Evolutionary conservation across 2,113 vertebrate genomes (phyloP).

Genomic region (Cromileptes altivelis): DNA sequence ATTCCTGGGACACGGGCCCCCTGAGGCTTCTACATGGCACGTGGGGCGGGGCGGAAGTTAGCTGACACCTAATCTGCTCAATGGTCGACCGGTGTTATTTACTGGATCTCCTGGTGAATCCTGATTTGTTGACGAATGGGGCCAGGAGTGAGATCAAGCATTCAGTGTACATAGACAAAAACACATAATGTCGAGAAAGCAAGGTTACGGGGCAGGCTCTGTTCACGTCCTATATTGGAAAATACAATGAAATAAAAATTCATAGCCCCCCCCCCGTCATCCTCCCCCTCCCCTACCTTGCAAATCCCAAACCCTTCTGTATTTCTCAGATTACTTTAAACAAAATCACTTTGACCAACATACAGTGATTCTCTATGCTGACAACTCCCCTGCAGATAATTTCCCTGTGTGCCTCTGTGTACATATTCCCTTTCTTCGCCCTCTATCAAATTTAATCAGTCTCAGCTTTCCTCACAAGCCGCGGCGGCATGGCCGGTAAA

Average conservation of each 20-base stretch:
- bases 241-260: slow-evolving; percentile 65
- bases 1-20: slow-evolving; percentile 81
- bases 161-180: slow-evolving; percentile 70
- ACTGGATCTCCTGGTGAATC: slow-evolving; percentile 76
- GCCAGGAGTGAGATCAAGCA: slow-evolving; percentile 56
- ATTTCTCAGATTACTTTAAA: slow-evolving; percentile 78
- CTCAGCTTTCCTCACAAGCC: slow-evolving; percentile 66
- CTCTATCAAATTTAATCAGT: slow-evolving; percentile 85
- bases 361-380: slow-evolving; percentile 75
- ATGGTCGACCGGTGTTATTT: slow-evolving; percentile 78
- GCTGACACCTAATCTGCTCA: slow-evolving; percentile 85
- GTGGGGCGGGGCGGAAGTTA: slow-evolving; percentile 80
- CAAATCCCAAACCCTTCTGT: slow-evolving; percentile 52
- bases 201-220: slow-evolving; percentile 43
- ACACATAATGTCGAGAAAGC: slow-evolving; percentile 67
- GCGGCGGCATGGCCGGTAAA: slow-evolving; percentile 62
- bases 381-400: slow-evolving; percentile 79
- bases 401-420: slow-evolving; percentile 71
- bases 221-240: slow-evolving; percentile 44
- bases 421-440: slow-evolving; percentile 75
- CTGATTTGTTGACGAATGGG: slow-evolving; percentile 68
- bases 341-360: slow-evolving; percentile 79
- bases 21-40: slow-evolving; percentile 76
- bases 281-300: background rate
- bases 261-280: slow-evolving; percentile 24